Evolutionary conservation across 2,113 vertebrate genomes (phyloP).

Genomic region (Mungos mungo): DNA sequence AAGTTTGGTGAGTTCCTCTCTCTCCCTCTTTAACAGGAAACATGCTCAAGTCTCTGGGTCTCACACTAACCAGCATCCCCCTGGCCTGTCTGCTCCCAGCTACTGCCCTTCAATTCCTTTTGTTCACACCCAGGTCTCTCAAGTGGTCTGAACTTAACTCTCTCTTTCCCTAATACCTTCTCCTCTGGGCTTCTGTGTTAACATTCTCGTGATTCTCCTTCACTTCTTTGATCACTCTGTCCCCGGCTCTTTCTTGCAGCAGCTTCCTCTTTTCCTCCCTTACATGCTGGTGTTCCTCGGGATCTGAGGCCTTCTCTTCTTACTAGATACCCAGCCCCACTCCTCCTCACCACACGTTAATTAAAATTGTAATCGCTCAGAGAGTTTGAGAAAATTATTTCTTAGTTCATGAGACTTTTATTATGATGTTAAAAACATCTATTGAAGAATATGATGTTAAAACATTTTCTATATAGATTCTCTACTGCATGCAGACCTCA

Average conservation of each 20-base stretch:
- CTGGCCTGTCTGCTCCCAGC: neutral
- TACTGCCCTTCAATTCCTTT: neutral
- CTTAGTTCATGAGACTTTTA: neutral
- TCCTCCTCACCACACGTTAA: neutral
- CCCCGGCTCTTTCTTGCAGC: neutral
- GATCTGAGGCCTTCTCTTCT: neutral
- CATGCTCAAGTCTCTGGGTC: neutral
- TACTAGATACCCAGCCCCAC: neutral
- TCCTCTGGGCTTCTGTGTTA: neutral
- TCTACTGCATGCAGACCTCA: neutral
- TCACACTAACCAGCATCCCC: neutral
- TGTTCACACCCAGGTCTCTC: neutral
- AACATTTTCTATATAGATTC: neutral
- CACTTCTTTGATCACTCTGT: neutral
- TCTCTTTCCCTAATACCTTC: neutral
- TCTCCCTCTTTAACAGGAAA: neutral
- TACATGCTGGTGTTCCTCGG: neutral
- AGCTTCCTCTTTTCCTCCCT: neutral
- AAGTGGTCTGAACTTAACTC: neutral
- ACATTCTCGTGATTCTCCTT: neutral
- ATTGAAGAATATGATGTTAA: neutral
- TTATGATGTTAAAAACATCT: slow-evolving; percentile 5
- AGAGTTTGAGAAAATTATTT: slow-evolving; percentile 9
- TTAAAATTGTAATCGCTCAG: slow-evolving; percentile 22
- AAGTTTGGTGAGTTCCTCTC: too few species aligned